Evolutionary conservation across 2,888 invertebrate species (phyloP), one percentile per base, ranked within the genome.

Genomic region (Hirtodrosophila alboralis): DNA sequence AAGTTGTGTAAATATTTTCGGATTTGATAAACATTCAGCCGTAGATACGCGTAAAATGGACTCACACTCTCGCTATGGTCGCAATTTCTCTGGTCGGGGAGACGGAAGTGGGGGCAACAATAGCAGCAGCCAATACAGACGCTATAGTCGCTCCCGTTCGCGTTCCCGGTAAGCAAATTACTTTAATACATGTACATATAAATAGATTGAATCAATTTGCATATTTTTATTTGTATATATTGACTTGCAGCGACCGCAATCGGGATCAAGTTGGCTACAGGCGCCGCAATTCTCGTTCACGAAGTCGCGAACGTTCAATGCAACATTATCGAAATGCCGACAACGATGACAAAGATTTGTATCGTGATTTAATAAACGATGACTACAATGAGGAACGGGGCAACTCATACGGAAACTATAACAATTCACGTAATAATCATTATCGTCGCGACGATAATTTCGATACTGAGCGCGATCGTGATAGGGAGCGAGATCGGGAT

Each of bases 71-170:
- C 87, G 89, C 4, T 88, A 86, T 75, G 79, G 80, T 27, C 75
- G 79, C 40, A 61, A 68, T 44, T 72, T 69, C 59, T 84, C 86
- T 33, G 75, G 83, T 4, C 72, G 68, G 0, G 56, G 49, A 0
- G 40, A 57, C 1, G 58, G 63, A 6, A 53, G 58, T 2, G 66
- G 52, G 4, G 75, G 58, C 21, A 75, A 28, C 37, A 75, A 54
- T 18, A 65, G 75, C 57, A 52, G 84, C 4, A 75, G 86, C 23
- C 88, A 87, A 23, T 87, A 88, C 54, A 79, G 88, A 13, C 87
- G 89, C 12, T 87, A 89, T 27, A 89, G 90, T 56, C 81, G 90
- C 18, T 90, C 91, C 16, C 88, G 91, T 16, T 91, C 90, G 13
- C 85, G 90, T 18, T 90, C 90, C 33, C 77, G 74, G 73, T 79